Conservation (phyloP, 2,113 vertebrate genomes). For the Buteo buteo region DNA sequence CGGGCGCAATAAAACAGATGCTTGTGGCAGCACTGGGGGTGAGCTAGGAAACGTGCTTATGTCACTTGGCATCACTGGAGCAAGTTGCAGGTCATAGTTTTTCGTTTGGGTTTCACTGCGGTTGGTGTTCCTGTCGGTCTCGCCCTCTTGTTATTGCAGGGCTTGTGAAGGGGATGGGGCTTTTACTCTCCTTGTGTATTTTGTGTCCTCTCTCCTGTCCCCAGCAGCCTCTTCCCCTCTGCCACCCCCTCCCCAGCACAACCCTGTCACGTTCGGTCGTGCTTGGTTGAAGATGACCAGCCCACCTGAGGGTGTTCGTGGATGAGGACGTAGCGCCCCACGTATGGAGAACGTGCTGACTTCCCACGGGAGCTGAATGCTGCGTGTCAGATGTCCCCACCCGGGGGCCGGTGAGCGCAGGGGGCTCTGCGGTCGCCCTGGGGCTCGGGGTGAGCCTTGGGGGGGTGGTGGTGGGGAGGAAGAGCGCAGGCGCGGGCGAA, state of each 20-base stretch:
- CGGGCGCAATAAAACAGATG: not conserved
- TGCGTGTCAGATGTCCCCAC: rapidly evolving
- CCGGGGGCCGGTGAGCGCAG: rapidly evolving
- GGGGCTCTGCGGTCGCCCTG: not conserved
- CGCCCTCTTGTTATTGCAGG: not conserved
- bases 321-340: rapidly evolving
- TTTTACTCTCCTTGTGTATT: not conserved
- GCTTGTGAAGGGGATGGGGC: not conserved
- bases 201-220: not conserved
- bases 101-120: not conserved
- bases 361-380: not conserved
- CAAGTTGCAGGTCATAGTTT: not conserved
- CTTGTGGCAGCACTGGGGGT: not conserved
- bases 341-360: rapidly evolving
- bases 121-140: not conserved
- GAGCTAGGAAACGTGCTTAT: not conserved
- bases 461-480: not conserved
- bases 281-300: not conserved
- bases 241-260: rapidly evolving
- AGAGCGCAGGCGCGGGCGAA: rapidly evolving
- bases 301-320: not conserved
- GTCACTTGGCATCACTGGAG: not conserved
- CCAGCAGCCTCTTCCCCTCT: not conserved
- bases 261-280: not conserved
- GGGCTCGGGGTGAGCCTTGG: not conserved